Base-by-base conservation (phyloP, 2,888 invertebrate species). In the Carpatolechia fugitivella region DNA sequence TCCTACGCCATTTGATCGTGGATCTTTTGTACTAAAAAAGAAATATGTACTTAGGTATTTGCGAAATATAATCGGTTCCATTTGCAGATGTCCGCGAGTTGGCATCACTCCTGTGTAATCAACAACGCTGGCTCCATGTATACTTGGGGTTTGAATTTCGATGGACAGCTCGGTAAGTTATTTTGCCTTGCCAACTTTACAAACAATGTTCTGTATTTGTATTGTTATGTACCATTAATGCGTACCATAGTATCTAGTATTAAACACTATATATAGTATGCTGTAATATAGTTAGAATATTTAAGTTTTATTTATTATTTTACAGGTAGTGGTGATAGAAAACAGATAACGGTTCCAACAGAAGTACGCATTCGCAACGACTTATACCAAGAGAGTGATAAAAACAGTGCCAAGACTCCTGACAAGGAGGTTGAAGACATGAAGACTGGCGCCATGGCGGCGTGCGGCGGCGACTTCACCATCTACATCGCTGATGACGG, bases 71-170 rank as follows among this genome's bases (percentile, higher is more conserved):
- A n/a, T n/a, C n/a, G n/a, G n/a, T n/a, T n/a, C n/a, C n/a, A 10
- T 40, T 60, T 62, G 1, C 70, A 89, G 89, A 60, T 94, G 59
- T 89, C 95, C 40, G 94, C 94, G 56, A 98, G 98, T 0, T 95
- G 96, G 81, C 95, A 96, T 72, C 98, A 98, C 78, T 95, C 95
- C 36, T 93, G 94, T 38, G 80, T 96, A 51, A 76, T 96, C 49
- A 94, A 95, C 40, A 92, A 92, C 52, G 91, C 92, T 52, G 95
- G 95, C 4, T 91, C 92, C 6, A 80, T 97, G 1, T 96, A 95
- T 68, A 92, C 94, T 0, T 98, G 97, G 96, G 98, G 98, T 1
- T 92, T 96, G 60, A 97, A 97, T 82, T 92, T 96, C 59, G 97
- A 98, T 74, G 97, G 97, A 33, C 98, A 98, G 77, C 85, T 98